These are phyloP conservation scores for Drosophila phalerata DNA, from an alignment of 2,888 invertebrate genomes.

Conservation along the genomic window DNA sequence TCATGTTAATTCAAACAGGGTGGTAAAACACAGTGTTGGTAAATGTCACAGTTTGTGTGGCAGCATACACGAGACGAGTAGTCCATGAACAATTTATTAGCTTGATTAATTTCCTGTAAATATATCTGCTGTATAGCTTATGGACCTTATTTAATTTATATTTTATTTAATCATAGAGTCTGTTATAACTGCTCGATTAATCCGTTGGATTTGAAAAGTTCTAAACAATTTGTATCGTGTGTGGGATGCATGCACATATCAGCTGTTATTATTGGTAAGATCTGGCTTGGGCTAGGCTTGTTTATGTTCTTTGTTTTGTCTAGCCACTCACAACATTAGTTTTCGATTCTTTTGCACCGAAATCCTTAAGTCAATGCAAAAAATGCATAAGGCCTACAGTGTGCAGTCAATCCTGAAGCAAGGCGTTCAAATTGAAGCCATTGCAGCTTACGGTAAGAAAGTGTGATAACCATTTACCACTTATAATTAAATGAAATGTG, in stretches of 20 bases:
- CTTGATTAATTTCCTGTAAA: neutral
- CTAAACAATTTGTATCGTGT: conserved; percentile 20
- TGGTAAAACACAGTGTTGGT: conserved; percentile 44
- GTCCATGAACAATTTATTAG: neutral
- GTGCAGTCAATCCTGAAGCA: conserved; percentile 93
- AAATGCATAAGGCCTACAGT: conserved; percentile 91
- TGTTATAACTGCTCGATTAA: neutral
- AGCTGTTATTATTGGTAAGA: conserved; percentile 29
- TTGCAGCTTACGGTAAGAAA: conserved; percentile 94
- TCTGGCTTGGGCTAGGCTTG: conserved; percentile 28
- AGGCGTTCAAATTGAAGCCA: conserved; percentile 95
- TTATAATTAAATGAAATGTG: neutral
- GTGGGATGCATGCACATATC: conserved; percentile 14
- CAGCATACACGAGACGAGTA: neutral
- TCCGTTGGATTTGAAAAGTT: neutral
- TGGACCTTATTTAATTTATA: neutral
- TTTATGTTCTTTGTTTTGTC: conserved; percentile 16
- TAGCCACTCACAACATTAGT: neutral
- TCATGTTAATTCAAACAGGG: conserved; percentile 57
- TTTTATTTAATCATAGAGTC: neutral
- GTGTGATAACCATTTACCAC: neutral
- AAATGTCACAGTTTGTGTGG: conserved; percentile 8
- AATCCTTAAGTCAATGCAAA: conserved; percentile 9
- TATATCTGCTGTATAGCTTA: neutral
- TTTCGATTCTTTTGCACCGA: conserved; percentile 4